phyloP scores from a whole-genome alignment of 1,140 invertebrate species.

The Gryon sp. region DNA sequence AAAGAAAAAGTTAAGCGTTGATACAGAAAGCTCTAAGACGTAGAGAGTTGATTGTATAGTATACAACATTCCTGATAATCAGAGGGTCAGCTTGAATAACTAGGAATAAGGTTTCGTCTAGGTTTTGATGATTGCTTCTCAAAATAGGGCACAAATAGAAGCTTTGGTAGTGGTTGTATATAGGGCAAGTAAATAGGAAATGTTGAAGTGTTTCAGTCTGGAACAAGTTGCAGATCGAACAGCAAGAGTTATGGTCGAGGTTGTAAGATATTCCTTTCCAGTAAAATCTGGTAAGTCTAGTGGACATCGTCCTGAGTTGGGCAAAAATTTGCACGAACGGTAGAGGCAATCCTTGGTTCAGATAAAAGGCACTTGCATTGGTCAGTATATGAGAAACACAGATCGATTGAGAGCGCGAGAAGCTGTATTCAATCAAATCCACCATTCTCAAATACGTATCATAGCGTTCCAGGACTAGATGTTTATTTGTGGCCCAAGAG shows the following conservation, averaged over 20 bases:
- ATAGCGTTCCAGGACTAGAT: too few species aligned
- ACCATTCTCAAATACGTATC: not conserved
- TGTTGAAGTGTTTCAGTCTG: not conserved
- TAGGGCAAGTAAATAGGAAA: not conserved
- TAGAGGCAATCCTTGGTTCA: not conserved
- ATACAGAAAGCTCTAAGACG: not conserved
- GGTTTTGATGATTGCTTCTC: too few species aligned
- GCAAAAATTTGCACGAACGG: not conserved
- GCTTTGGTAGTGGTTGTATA: not conserved
- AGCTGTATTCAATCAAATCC: not conserved
- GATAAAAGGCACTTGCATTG: not conserved
- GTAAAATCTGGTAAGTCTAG: not conserved
- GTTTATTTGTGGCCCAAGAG: too few species aligned
- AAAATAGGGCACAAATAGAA: not conserved
- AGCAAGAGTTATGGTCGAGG: not conserved
- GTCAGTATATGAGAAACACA: not conserved
- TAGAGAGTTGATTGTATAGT: not conserved
- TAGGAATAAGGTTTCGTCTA: not conserved
- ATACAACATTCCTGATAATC: not conserved
- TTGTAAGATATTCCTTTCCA: not conserved
- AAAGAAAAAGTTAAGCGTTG: conserved; percentile 3
- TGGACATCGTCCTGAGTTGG: not conserved
- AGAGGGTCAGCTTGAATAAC: not conserved
- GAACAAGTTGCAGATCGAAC: not conserved
- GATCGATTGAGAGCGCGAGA: too few species aligned